Base-by-base conservation (phyloP, 2,888 invertebrate genomes). In the Cerceris ruficornis region DNA sequence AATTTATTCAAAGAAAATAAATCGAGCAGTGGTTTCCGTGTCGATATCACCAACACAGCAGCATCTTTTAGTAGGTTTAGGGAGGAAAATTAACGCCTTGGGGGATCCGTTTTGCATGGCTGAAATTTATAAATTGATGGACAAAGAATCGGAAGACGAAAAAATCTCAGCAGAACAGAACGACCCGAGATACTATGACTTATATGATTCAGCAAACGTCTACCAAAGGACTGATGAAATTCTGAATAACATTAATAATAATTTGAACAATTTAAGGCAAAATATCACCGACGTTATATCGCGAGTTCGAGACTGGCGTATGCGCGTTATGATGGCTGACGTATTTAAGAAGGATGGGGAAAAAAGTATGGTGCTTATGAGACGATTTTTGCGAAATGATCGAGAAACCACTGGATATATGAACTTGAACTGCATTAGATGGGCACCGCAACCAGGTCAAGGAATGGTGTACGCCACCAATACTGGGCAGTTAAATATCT, bases 381-480 rank as follows among this genome's bases (percentile, higher is more conserved):
- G 95, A 79, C 95, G 95, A 88, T 92, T 96, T 79, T 94, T 95
- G 87, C 95, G 95, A 86, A 94, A 93, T 83, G 94, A 95, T 92
- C 94, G 94, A 82, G 94, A 93, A 58, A 92, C 91, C n/a, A 90
- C 94, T 58, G 94, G 94, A 61, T 95, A 95, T 87, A 95, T 96
- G 70, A 96, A 96, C 90, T 94, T 97, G 59, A 97, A 97, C 93
- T 97, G 97, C 87, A 96, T 97, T 67, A 94, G 96, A 69, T 98
- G 97, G 97, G 94, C 97, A 69, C 97, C 97, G 0, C 94, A 95
- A 60, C 95, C 97, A 0, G 97, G 97, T 0, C 96, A 97, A 90
- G 97, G 97, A 1, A 94, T 97, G 71, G 96, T 97, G 64, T 97
- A 97, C 92, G 97, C 97, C 28, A 97, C 97, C 83, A 97, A 97